These are phyloP conservation scores for Hypselothyrea guttata DNA, from an alignment of 2,888 invertebrate species.

Conservation along the genomic window DNA sequence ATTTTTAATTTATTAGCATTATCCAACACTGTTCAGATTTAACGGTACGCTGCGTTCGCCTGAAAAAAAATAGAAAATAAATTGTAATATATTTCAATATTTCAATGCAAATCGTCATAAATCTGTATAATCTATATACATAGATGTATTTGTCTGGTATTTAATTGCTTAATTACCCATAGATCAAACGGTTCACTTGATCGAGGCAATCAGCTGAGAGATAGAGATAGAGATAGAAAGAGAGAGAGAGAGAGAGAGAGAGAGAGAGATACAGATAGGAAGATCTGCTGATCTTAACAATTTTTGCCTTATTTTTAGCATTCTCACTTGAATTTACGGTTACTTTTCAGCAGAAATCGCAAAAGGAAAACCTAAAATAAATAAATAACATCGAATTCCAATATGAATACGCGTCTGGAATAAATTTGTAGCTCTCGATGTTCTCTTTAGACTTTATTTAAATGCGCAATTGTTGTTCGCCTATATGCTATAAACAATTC, in stretches of 20 bases:
- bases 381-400: constrained; percentile 20
- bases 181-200: constrained; percentile 58
- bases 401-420: constrained; percentile 58
- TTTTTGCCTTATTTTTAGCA: constrained; percentile 52
- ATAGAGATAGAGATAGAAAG: too few species aligned
- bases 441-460: constrained; percentile 35
- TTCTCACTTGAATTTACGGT: constrained; percentile 51
- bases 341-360: constrained; percentile 24
- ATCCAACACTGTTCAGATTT: constrained; percentile 36
- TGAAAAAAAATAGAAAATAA: constrained; percentile 28
- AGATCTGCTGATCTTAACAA: constrained; percentile 3
- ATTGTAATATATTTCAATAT: too few species aligned
- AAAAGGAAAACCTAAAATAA: constrained; percentile 2
- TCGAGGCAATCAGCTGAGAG: constrained; percentile 11
- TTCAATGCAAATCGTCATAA: constrained; percentile 45
- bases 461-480: constrained; percentile 63
- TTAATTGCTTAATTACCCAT: constrained; percentile 70
- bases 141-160: constrained; percentile 2
- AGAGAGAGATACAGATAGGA: not conserved
- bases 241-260: not conserved
- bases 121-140: constrained; percentile 27
- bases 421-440: constrained; percentile 28
- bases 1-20: constrained; percentile 25
- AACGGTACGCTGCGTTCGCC: constrained; percentile 28
- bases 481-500: constrained; percentile 39